Conservation (phyloP, 2,113 vertebrate genomes). For the Trinectes maculatus region DNA sequence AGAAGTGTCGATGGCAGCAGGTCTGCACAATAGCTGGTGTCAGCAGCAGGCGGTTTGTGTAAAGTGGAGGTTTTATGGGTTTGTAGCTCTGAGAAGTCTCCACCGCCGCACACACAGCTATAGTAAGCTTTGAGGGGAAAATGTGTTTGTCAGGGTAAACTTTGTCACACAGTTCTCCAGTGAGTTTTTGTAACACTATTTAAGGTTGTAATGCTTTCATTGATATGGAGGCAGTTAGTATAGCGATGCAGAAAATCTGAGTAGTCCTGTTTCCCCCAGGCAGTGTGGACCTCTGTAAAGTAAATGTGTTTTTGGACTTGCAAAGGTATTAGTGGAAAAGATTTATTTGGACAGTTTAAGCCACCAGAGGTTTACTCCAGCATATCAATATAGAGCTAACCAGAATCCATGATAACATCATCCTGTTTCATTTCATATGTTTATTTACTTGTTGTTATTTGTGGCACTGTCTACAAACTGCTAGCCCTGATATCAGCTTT, state of each 20-base stretch:
- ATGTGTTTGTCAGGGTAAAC: not conserved
- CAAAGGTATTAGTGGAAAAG: not conserved
- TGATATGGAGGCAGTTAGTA: not conserved
- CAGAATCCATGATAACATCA: too few species aligned
- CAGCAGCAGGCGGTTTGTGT: not conserved
- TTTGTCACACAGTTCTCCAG: not conserved
- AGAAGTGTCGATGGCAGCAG: not conserved
- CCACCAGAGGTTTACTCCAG: too few species aligned
- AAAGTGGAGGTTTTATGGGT: not conserved
- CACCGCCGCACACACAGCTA: not conserved
- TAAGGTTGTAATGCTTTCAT: not conserved
- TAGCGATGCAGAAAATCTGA: not conserved
- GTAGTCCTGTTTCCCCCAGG: not conserved
- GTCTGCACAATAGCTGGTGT: not conserved
- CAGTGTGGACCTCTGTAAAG: not conserved
- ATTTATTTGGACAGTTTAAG: not conserved
- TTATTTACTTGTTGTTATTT: too few species aligned
- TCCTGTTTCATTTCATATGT: too few species aligned
- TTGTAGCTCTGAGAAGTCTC: not conserved
- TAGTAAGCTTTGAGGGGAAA: not conserved
- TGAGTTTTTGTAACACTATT: slow-evolving; percentile 7
- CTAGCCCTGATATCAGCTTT: too few species aligned
- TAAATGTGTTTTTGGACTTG: not conserved
- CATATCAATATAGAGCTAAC: too few species aligned
- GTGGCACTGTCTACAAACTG: too few species aligned